These are phyloP conservation scores for Drosophila ezoana DNA, from an alignment of 2,888 invertebrate genomes.

Conservation along the genomic window DNA sequence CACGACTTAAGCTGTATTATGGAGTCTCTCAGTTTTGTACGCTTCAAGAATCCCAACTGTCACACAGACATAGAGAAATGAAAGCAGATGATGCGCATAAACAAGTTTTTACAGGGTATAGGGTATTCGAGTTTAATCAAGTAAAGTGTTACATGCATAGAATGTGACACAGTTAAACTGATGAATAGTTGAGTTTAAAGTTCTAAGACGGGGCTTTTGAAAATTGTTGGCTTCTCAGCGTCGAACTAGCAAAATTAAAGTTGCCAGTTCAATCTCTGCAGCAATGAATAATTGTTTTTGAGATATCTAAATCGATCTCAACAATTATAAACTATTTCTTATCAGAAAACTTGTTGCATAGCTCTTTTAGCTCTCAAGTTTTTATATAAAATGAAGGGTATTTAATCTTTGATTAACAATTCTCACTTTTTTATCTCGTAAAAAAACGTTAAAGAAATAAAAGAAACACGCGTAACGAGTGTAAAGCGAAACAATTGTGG, in stretches of 20 bases:
- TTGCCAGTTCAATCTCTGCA: no score
- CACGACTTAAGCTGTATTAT: constrained; percentile 37
- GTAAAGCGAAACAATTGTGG: constrained; percentile 9
- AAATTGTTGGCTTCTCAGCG: no score
- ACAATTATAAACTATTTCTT: no score
- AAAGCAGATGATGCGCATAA: constrained; percentile 4
- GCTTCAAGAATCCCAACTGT: background rate
- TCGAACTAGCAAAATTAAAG: no score
- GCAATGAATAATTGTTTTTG: no score
- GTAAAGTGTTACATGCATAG: background rate
- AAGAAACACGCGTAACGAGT: background rate
- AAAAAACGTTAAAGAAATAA: background rate
- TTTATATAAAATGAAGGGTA: background rate
- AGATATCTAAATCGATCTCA: no score
- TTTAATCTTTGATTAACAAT: background rate
- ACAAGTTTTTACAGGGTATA: background rate
- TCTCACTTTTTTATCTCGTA: background rate
- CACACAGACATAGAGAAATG: background rate
- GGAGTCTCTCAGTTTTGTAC: background rate
- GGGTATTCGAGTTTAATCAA: no score
- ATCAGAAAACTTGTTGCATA: no score
- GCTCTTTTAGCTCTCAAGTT: no score
- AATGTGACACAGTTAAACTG: background rate
- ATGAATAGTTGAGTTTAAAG: no score
- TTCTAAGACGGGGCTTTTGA: no score